Conservation (phyloP, 2,113 vertebrate genomes). For the Peromyscus maniculatus region DNA sequence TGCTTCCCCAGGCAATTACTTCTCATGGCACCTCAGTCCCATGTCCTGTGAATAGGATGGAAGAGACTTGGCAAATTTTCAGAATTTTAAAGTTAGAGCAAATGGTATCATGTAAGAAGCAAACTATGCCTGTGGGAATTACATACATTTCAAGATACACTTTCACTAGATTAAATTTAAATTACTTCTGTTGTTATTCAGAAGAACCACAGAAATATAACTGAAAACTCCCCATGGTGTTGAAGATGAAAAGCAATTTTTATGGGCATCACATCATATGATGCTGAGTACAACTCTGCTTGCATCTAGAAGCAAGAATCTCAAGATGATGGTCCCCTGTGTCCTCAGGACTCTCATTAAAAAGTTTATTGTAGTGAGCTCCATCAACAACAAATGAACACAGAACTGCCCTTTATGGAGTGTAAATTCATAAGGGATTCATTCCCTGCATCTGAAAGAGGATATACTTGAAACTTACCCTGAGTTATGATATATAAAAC, state of each 20-base stretch:
- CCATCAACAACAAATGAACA: neutral
- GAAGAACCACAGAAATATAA: neutral
- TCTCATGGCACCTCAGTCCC: neutral
- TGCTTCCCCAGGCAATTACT: neutral
- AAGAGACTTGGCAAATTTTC: neutral
- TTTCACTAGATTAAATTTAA: neutral
- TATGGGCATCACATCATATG: neutral
- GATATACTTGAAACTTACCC: neutral
- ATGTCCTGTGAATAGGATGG: neutral
- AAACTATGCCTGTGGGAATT: neutral
- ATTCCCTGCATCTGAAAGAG: neutral
- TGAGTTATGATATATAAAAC: neutral
- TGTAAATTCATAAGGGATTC: neutral
- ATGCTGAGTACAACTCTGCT: neutral
- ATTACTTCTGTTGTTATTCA: neutral
- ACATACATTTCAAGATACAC: neutral
- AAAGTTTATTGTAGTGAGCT: neutral
- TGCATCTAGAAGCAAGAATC: neutral
- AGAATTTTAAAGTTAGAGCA: slow-evolving; percentile 39
- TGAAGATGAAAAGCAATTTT: neutral
- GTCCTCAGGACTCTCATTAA: slow-evolving; percentile 21
- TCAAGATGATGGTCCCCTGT: neutral
- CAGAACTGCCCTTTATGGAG: neutral
- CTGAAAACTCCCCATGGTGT: neutral
- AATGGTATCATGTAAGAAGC: neutral